Conservation (phyloP, 2,797 vertebrate genomes). For the Pelochelys cantorii region DNA sequence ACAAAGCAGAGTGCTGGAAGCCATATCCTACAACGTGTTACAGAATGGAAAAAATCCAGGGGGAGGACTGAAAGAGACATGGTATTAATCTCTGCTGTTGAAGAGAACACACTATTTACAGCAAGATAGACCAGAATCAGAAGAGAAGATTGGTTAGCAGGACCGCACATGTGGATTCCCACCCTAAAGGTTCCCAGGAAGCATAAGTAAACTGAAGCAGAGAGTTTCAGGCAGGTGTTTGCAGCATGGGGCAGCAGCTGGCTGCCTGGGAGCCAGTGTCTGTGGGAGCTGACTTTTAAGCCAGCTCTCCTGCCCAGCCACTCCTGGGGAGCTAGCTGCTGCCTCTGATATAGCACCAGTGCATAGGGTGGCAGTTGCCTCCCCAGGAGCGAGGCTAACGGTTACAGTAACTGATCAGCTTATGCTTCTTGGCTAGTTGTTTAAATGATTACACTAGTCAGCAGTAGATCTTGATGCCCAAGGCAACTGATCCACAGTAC, state of each 20-base stretch:
- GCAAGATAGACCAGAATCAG: slow-evolving; percentile 21
- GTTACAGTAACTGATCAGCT: too few relatives aligned
- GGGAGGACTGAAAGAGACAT: background rate
- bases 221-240: background rate
- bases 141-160: background rate
- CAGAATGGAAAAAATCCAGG: background rate
- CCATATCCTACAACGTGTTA: background rate
- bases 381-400: too few relatives aligned
- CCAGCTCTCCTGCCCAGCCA: too few relatives aligned
- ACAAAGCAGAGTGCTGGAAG: background rate
- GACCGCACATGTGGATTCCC: background rate
- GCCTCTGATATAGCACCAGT: too few relatives aligned
- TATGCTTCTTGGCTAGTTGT: too few relatives aligned
- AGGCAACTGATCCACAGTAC: background rate
- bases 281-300: too few relatives aligned
- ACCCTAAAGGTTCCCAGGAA: background rate
- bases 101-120: slow-evolving; percentile 19
- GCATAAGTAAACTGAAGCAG: background rate
- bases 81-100: slow-evolving; percentile 27
- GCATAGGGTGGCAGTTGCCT: too few relatives aligned
- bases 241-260: too few relatives aligned
- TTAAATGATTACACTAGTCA: too few relatives aligned
- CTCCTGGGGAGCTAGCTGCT: too few relatives aligned
- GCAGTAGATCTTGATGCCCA: too few relatives aligned
- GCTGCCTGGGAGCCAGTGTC: too few relatives aligned